Evolutionary conservation across 2,113 vertebrate genomes (phyloP).

Genomic region (Chionodraco myersi): DNA sequence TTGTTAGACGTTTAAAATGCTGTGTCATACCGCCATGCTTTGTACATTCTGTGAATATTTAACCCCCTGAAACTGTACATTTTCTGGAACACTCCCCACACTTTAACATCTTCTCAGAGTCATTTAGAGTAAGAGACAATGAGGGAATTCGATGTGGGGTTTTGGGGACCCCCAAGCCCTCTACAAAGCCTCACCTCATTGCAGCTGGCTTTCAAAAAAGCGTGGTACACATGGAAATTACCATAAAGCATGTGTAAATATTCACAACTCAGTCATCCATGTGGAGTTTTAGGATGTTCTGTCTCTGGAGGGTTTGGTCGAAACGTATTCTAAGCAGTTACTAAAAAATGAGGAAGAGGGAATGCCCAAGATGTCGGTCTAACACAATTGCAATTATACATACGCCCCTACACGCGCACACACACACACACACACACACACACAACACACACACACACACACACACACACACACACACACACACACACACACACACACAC

Average conservation of each 20-base stretch:
- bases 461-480: too few species aligned
- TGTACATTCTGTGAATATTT: not conserved
- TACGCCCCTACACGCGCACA: not conserved
- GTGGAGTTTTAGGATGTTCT: slow-evolving; percentile 57
- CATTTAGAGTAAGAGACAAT: slow-evolving; percentile 30
- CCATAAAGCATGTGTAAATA: slow-evolving; percentile 37
- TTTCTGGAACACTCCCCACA: slow-evolving; percentile 27
- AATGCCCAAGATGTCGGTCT: not conserved
- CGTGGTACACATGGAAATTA: slow-evolving; percentile 61
- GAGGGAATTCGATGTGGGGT: slow-evolving; percentile 42
- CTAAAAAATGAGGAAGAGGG: slow-evolving; percentile 63
- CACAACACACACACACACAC: too few species aligned
- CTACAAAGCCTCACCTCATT: not conserved
- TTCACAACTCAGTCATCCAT: slow-evolving; percentile 56
- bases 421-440: not conserved
- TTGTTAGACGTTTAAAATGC: not conserved
- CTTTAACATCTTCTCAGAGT: not conserved
- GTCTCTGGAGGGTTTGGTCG: slow-evolving; percentile 63
- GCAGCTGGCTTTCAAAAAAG: slow-evolving; percentile 56
- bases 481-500: too few species aligned
- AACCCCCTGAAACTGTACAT: slow-evolving; percentile 23
- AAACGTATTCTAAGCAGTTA: slow-evolving; percentile 40
- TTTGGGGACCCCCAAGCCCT: slow-evolving; percentile 54
- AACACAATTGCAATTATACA: not conserved
- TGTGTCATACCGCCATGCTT: not conserved